Base-by-base conservation (phyloP, 35 echinoderm and acorn worm genomes). In the Anneissia japonica region DNA sequence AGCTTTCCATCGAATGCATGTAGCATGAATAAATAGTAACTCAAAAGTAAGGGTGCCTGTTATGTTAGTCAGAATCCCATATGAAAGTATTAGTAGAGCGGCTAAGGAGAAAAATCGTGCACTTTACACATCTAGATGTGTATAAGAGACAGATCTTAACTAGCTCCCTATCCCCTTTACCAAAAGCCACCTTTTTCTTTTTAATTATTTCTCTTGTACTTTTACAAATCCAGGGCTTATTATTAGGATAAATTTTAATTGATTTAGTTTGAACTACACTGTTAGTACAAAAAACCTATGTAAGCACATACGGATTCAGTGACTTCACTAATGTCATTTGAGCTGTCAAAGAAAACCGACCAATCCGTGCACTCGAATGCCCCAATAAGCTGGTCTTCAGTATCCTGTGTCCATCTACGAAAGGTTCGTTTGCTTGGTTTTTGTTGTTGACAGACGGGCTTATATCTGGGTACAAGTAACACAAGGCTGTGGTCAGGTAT, bases 221-320 rank as follows among this genome's bases (percentile, higher is more conserved):
- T 45, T 80, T 84, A 12, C 55, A 43, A 46, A 89, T 89, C 88
- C 81, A 89, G 32, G 88, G 81, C 39, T 89, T 89, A 83, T 89
- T 89, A 40, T 77, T 89, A 38, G 88, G 72, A 46, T 75, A 89
- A 26, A 89, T 31, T 46, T 87, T 80, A 41, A 86, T 31, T 16
- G 72, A 37, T 82, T 88, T 88, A 13, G 72, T 74, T 14, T 32
- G 88, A 3, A 88, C 45, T n/a, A 41, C 77, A 46, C 37, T 75
- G 26, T 84, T 81, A 16, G 83, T 81, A 51, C 88, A 64, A 46
- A 29, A 84, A 89, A 37, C 84, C 83, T 28, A 89, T 46, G 39
- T 89, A 89, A 39, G 37, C 80, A 28, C 30, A 32, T n/a, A 77
- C 46, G 14, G 88, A 84, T 77, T 89, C 79, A 76, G 64, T 74